A percentile compares a stretch with the other conserved stretches of the same genome.
These are phyloP conservation scores for Euglossa dilemma DNA, from an alignment of 1,140 invertebrate genomes.

Conservation along the genomic window DNA sequence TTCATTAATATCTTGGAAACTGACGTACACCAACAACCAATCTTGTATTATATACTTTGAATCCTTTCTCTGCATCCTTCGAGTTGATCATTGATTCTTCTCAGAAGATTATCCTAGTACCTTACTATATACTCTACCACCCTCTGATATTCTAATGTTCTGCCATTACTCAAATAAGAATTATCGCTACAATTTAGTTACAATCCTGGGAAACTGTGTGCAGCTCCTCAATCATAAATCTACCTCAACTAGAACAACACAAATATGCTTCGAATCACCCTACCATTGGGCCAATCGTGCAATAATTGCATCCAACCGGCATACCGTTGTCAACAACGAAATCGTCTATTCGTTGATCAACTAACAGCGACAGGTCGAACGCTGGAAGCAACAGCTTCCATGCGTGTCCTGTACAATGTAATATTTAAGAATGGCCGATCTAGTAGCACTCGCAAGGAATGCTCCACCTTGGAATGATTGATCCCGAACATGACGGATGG, in stretches of 20 bases:
- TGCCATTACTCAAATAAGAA: too few species aligned
- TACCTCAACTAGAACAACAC: neutral
- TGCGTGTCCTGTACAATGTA: neutral
- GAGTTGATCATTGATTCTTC: too few species aligned
- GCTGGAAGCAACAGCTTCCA: neutral
- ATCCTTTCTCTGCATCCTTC: too few species aligned
- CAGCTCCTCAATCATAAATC: neutral
- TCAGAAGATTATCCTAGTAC: too few species aligned
- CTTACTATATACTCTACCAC: too few species aligned
- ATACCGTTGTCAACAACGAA: neutral
- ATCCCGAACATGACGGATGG: conserved; percentile 20
- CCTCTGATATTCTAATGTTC: too few species aligned
- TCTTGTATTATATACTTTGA: too few species aligned
- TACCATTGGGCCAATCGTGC: neutral
- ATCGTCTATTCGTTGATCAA: neutral
- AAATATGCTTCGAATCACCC: neutral
- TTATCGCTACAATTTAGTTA: too few species aligned
- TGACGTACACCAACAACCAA: too few species aligned
- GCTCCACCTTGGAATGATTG: neutral
- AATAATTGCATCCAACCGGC: neutral
- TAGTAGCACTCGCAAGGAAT: neutral
- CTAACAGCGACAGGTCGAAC: neutral
- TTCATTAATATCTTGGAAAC: too few species aligned
- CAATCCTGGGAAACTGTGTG: too few species aligned
- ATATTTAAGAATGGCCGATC: neutral